Percentiles rank a stretch among this genome's conserved stretches.
These are phyloP conservation scores for Lasioglossum leucozonium DNA, from an alignment of 2,888 invertebrate species.

Conservation along the genomic window DNA sequence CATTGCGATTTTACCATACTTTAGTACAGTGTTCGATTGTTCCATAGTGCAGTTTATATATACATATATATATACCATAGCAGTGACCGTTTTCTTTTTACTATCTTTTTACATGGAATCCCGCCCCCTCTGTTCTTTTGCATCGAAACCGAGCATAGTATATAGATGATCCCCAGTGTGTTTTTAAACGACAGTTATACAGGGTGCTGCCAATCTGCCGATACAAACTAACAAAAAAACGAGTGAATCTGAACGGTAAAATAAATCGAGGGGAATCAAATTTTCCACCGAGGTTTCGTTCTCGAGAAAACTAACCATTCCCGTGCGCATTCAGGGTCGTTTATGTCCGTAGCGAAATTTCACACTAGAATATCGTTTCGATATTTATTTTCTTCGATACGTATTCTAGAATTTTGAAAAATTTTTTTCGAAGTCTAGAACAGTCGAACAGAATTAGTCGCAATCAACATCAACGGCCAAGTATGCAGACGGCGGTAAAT, in stretches of 20 bases:
- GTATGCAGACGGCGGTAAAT: not conserved
- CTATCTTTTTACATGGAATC: conserved; percentile 41
- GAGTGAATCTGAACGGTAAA: not conserved
- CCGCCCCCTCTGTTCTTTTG: conserved; percentile 11
- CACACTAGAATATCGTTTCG: not conserved
- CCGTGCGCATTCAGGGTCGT: not conserved
- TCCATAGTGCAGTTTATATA: conserved; percentile 46
- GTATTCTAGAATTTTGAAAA: not conserved
- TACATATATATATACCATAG: conserved; percentile 37
- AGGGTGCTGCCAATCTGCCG: not conserved
- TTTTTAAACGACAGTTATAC: conserved; percentile 9
- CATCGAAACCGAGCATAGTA: conserved; percentile 14
- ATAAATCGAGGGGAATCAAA: not conserved
- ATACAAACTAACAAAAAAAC: not conserved
- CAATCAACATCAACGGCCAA: not conserved
- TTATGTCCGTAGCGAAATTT: not conserved
- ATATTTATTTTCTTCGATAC: not conserved
- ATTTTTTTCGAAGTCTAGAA: not conserved
- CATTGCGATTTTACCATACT: conserved; percentile 53
- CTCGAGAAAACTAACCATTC: not conserved
- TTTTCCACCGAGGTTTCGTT: not conserved
- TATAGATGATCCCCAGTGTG: conserved; percentile 24
- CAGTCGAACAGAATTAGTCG: not conserved
- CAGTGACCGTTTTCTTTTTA: conserved; percentile 50
- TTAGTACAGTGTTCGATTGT: conserved; percentile 53